Conservation (phyloP, 1,140 invertebrate species). For the Xylocopa sonorina region DNA sequence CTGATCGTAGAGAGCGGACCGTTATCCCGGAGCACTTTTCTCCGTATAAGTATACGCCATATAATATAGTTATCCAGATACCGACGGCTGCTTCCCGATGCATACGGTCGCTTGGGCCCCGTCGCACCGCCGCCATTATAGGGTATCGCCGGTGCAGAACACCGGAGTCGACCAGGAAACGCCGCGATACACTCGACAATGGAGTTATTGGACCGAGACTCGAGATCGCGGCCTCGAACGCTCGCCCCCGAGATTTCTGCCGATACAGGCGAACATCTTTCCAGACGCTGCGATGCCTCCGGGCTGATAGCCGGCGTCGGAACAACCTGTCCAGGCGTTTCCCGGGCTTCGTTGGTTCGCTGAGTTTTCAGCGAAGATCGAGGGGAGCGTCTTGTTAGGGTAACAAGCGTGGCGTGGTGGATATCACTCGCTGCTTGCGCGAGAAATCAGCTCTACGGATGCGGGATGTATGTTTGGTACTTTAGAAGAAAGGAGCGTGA, state of each 20-base stretch:
- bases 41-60: constrained; percentile 64
- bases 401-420: too few relatives aligned
- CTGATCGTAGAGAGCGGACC: constrained; percentile 69
- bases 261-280: constrained; percentile 22
- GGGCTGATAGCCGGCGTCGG: neutral
- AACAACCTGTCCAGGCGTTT: neutral
- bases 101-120: constrained; percentile 47
- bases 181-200: constrained; percentile 49
- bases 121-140: constrained; percentile 58
- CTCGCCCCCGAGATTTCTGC: constrained; percentile 26
- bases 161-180: constrained; percentile 61
- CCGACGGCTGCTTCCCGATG: constrained; percentile 39
- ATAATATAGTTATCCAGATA: constrained; percentile 76
- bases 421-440: too few relatives aligned
- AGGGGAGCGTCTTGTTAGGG: too few relatives aligned
- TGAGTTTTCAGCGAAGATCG: too few relatives aligned
- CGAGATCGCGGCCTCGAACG: neutral
- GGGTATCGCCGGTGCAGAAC: constrained; percentile 60
- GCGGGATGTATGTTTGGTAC: too few relatives aligned
- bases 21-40: constrained; percentile 74
- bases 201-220: constrained; percentile 53
- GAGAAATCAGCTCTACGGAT: too few relatives aligned
- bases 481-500: too few relatives aligned
- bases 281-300: neutral
- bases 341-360: too few relatives aligned